Percentiles rank a stretch among this genome's conserved stretches.
These are phyloP conservation scores for Myotis davidii DNA, from an alignment of 2,113 vertebrate genomes.

Conservation along the genomic window DNA sequence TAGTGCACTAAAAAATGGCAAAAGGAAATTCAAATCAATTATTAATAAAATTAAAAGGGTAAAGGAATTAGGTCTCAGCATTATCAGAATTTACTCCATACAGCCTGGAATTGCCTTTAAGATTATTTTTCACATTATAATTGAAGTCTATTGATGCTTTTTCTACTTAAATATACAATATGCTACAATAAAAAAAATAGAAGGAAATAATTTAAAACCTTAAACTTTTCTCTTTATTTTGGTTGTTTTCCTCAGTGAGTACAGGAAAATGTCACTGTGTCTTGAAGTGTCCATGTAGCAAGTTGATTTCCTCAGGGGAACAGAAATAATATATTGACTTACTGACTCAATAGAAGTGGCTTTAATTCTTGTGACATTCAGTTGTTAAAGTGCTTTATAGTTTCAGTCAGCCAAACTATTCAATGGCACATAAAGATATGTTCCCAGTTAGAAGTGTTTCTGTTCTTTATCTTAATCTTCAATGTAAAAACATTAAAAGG, in stretches of 20 bases:
- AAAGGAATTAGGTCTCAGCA: neutral
- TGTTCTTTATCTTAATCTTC: conserved; percentile 23
- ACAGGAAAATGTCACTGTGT: neutral
- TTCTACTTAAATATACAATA: conserved; percentile 14
- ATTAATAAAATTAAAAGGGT: neutral
- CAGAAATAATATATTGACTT: conserved; percentile 48
- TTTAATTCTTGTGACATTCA: conserved; percentile 30
- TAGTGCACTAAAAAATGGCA: neutral
- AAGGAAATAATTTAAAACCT: neutral
- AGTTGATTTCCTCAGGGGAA: conserved; percentile 35
- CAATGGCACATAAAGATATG: conserved; percentile 22
- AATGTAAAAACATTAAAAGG: conserved; percentile 26
- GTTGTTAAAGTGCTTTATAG: conserved; percentile 40
- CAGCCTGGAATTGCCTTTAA: conserved; percentile 45
- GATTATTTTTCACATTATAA: neutral
- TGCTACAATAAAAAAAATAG: neutral
- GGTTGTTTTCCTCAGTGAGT: neutral
- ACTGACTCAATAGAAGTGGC: conserved; percentile 16
- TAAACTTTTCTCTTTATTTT: neutral
- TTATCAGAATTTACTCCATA: conserved; percentile 13
- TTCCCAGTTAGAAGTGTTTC: neutral
- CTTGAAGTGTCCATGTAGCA: conserved; percentile 18
- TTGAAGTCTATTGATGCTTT: conserved; percentile 39
- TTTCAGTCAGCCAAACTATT: conserved; percentile 6
- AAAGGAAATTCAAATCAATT: conserved; percentile 41